Percentiles rank a stretch among this genome's conserved stretches.
These are phyloP conservation scores for Genyomyrus donnyi DNA, from an alignment of 2,113 vertebrate species.

Conservation along the genomic window DNA sequence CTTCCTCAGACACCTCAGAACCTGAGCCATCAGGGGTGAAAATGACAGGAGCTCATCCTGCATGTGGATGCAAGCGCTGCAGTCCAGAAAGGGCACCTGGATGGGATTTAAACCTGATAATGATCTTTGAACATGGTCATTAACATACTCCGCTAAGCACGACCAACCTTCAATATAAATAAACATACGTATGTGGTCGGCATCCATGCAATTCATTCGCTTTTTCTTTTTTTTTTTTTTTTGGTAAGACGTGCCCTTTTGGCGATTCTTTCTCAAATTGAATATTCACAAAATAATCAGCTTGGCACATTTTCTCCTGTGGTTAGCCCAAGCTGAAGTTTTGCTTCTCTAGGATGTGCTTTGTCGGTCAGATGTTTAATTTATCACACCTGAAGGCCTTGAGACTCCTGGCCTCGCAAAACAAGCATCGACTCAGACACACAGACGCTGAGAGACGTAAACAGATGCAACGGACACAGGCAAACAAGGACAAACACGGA, in stretches of 20 bases:
- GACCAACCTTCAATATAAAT: neutral
- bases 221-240: conserved; percentile 4
- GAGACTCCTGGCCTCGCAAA: neutral
- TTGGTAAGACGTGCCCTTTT: neutral
- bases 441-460: neutral
- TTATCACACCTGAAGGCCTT: neutral
- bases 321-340: neutral
- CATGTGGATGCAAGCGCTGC: neutral
- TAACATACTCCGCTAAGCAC: neutral
- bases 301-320: neutral
- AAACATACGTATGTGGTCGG: neutral
- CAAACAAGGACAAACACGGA: neutral
- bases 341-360: neutral
- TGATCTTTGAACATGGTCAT: neutral
- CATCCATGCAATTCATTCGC: neutral
- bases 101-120: neutral
- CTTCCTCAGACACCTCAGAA: neutral
- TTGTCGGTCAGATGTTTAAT: neutral
- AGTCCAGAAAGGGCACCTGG: neutral
- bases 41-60: neutral
- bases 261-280: neutral
- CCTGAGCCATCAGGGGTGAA: neutral
- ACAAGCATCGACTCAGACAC: neutral
- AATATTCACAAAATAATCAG: conserved; percentile 9
- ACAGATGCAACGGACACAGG: neutral